Percentiles rank a stretch among this genome's conserved stretches.
phyloP scores from a whole-genome alignment of 2,888 invertebrate species.

The Ceraclea dissimilis region DNA sequence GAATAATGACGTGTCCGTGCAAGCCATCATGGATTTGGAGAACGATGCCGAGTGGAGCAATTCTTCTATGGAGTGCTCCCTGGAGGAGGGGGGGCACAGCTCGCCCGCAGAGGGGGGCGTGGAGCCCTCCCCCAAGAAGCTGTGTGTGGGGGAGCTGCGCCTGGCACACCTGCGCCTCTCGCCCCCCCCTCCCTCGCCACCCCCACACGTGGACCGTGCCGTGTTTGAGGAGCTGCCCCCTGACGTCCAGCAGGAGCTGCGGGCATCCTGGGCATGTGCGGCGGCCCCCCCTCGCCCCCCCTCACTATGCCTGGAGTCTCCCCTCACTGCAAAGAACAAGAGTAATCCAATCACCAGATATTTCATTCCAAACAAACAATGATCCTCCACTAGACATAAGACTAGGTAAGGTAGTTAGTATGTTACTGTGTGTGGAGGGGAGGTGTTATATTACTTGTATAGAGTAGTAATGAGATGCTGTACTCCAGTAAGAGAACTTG shows the following conservation, averaged over 20 bases:
- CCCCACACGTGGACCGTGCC: constrained; percentile 58
- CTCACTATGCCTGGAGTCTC: neutral
- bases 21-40: constrained; percentile 62
- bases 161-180: constrained; percentile 7
- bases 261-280: constrained; percentile 53
- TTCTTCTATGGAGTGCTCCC: constrained; percentile 3
- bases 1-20: constrained; percentile 72
- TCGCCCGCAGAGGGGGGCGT: constrained; percentile 40
- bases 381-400: constrained; percentile 1
- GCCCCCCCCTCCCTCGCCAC: constrained; percentile 34
- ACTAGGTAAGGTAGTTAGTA: constrained; percentile 7
- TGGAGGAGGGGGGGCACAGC: neutral
- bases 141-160: constrained; percentile 29
- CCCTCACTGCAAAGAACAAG: constrained; percentile 3
- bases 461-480: too few relatives aligned
- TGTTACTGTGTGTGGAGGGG: constrained; percentile 5
- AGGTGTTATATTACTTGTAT: constrained; percentile 4
- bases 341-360: constrained; percentile 25
- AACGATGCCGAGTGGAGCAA: constrained; percentile 43
- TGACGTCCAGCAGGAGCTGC: constrained; percentile 66
- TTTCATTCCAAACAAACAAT: constrained; percentile 24
- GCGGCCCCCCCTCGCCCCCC: neutral
- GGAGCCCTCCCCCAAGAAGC: constrained; percentile 72
- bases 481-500: too few relatives aligned
- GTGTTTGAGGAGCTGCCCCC: constrained; percentile 64